Evolutionary conservation across 2,888 invertebrate genomes (phyloP).

Genomic region (Doris montereyensis): DNA sequence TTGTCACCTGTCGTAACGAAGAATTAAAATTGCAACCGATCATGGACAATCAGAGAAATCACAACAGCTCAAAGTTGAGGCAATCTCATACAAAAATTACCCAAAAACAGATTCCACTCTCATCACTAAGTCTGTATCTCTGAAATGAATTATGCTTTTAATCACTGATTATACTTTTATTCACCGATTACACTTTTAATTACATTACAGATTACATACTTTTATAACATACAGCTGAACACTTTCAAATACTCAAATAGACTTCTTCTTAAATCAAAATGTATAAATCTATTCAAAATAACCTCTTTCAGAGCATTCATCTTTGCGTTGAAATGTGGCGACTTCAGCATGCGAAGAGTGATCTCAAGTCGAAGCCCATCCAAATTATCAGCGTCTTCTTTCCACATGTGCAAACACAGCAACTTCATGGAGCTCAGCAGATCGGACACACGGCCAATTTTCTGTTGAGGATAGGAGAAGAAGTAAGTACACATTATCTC

Average conservation of each 20-base stretch:
- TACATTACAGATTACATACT: too few species aligned
- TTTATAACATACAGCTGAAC: too few species aligned
- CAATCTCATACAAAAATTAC: too few species aligned
- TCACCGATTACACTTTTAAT: too few species aligned
- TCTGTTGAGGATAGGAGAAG: slow-evolving; percentile 56
- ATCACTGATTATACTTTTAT: too few species aligned
- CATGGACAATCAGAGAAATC: neutral
- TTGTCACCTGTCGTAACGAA: slow-evolving; percentile 72
- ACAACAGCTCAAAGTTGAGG: too few species aligned
- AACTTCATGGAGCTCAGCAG: slow-evolving; percentile 73
- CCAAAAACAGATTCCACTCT: too few species aligned
- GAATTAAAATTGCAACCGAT: neutral
- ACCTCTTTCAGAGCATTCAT: slow-evolving; percentile 76
- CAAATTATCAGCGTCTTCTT: slow-evolving; percentile 69
- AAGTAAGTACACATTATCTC: neutral
- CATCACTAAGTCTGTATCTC: too few species aligned
- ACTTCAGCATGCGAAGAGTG: slow-evolving; percentile 74
- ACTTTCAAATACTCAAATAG: too few species aligned
- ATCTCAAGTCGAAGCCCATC: slow-evolving; percentile 72
- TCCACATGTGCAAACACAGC: slow-evolving; percentile 73
- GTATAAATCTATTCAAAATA: too few species aligned
- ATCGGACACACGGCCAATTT: slow-evolving; percentile 72
- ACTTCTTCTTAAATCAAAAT: too few species aligned
- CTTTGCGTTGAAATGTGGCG: slow-evolving; percentile 74
- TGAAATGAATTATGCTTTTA: too few species aligned